A percentile compares a stretch with the other conserved stretches of the same genome.
phyloP scores from a whole-genome alignment of 2,888 invertebrate species.

The Eurytoma californica region DNA sequence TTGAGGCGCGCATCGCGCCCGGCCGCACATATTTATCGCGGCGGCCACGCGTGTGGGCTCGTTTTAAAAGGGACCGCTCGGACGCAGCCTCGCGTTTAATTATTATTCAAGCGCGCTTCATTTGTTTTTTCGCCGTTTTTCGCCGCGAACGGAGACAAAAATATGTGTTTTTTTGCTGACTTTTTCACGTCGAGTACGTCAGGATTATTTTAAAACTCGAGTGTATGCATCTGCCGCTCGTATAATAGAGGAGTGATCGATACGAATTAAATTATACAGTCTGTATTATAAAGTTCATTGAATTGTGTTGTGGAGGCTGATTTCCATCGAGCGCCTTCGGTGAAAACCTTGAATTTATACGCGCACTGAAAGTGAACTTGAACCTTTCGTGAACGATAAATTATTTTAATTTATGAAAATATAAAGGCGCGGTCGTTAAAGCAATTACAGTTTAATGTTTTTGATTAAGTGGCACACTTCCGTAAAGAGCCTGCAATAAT shows the following conservation, averaged over 20 bases:
- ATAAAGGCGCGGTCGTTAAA: not conserved
- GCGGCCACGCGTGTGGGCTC: too few species aligned
- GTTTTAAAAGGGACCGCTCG: too few species aligned
- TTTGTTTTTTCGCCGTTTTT: too few species aligned
- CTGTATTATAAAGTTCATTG: slow-evolving; percentile 2
- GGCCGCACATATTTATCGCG: too few species aligned
- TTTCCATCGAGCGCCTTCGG: not conserved
- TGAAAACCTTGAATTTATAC: slow-evolving; percentile 16
- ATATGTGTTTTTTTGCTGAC: too few species aligned
- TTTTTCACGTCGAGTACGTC: not conserved
- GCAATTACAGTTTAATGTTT: not conserved
- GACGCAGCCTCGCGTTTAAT: too few species aligned
- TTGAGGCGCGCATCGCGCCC: too few species aligned
- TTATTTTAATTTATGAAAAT: slow-evolving; percentile 15
- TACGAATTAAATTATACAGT: not conserved
- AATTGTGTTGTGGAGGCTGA: slow-evolving; percentile 1
- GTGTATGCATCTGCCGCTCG: not conserved
- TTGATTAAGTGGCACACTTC: not conserved
- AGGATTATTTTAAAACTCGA: not conserved
- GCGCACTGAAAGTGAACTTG: not conserved
- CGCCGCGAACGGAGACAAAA: not conserved
- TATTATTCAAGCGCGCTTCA: too few species aligned
- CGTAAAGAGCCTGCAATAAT: not conserved
- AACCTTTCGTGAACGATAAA: slow-evolving; percentile 1
- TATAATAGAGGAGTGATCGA: not conserved